Percentiles rank a stretch among this genome's conserved stretches.
These are phyloP conservation scores for Eupithecia tripunctaria DNA, from an alignment of 2,888 invertebrate genomes.

Conservation along the genomic window DNA sequence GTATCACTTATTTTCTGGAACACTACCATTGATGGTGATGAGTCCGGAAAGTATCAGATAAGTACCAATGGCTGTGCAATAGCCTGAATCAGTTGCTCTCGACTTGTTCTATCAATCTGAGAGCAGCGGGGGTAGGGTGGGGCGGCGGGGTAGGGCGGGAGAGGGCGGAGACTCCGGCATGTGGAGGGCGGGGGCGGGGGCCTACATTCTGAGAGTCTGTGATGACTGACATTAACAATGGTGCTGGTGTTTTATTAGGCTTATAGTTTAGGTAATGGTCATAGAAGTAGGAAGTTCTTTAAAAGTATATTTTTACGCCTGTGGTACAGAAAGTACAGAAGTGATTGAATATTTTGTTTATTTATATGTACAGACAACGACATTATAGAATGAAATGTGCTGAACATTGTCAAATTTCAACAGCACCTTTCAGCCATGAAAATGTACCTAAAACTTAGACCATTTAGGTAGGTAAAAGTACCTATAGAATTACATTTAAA, in stretches of 20 bases:
- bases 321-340: neutral
- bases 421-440: too few species aligned
- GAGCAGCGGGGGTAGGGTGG: neutral
- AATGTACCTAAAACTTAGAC: too few species aligned
- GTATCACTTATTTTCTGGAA: too few species aligned
- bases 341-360: too few species aligned
- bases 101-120: conserved; percentile 2
- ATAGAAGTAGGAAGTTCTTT: neutral
- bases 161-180: conserved; percentile 11
- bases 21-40: too few species aligned
- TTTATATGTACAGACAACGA: neutral
- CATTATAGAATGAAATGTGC: neutral
- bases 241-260: neutral
- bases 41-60: too few species aligned
- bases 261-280: neutral
- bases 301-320: neutral
- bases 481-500: too few species aligned
- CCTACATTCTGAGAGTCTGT: neutral
- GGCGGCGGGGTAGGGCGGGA: conserved; percentile 3
- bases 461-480: too few species aligned
- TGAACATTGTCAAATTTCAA: too few species aligned
- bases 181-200: conserved; percentile 8
- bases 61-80: too few species aligned
- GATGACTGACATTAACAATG: neutral
- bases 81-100: neutral